Conservation (phyloP, 2,888 invertebrate genomes). For the Trachelus stipa region DNA sequence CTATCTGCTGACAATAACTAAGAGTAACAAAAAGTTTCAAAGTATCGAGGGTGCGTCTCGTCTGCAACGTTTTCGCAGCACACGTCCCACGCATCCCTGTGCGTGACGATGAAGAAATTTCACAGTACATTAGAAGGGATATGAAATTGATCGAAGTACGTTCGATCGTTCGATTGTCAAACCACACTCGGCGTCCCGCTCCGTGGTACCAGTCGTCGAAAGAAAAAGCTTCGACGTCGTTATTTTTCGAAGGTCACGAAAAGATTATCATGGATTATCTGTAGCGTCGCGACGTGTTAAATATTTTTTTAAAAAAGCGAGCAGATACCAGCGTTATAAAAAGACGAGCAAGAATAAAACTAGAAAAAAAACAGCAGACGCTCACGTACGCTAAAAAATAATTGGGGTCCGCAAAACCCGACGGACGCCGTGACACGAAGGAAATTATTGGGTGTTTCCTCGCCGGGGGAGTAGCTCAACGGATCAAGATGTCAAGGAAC, state of each 20-base stretch:
- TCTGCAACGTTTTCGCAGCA: not conserved
- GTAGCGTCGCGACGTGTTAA: not conserved
- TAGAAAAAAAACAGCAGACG: not conserved
- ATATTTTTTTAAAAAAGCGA: not conserved
- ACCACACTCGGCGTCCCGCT: not conserved
- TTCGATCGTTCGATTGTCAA: not conserved
- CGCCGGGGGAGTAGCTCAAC: constrained; percentile 38
- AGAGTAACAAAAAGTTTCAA: not conserved
- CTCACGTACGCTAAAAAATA: not conserved
- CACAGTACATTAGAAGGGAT: not conserved
- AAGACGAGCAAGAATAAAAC: not conserved
- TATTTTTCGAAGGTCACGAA: not conserved
- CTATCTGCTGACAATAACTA: not conserved
- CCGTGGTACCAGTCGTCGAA: not conserved
- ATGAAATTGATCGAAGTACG: not conserved
- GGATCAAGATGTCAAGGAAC: constrained; percentile 45
- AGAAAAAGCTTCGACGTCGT: not conserved
- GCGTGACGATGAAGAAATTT: not conserved
- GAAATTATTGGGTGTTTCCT: constrained; percentile 51
- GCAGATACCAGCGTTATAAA: not conserved
- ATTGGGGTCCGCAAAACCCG: not conserved
- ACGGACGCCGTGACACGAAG: constrained; percentile 34
- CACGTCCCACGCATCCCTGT: not conserved
- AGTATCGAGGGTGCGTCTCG: not conserved
- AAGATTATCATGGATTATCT: not conserved